phyloP scores from a whole-genome alignment of 2,888 invertebrate genomes.

The Diarsia brunnea region DNA sequence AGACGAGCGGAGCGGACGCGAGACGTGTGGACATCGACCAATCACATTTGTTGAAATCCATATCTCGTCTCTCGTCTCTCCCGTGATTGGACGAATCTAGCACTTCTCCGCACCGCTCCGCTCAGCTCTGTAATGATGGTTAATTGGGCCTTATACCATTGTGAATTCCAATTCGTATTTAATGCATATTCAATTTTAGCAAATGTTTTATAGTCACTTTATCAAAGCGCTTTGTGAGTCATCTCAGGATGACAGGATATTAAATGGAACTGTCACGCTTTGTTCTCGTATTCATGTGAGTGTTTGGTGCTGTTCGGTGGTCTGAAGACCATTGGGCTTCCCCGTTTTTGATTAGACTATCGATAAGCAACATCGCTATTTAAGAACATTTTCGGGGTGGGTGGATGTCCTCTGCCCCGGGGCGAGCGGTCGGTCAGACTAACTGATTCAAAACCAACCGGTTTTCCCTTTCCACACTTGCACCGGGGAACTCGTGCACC shows the following conservation, averaged over 20 bases:
- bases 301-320: neutral
- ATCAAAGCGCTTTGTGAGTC: slow-evolving; percentile 23
- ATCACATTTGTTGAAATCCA: neutral
- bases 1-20: neutral
- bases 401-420: too few relatives aligned
- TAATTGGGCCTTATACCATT: neutral
- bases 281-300: slow-evolving; percentile 8
- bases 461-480: too few relatives aligned
- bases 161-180: slow-evolving; percentile 47
- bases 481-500: too few relatives aligned
- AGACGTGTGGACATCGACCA: neutral
- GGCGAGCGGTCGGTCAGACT: too few relatives aligned
- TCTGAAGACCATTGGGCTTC: neutral
- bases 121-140: neutral
- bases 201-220: slow-evolving; percentile 16
- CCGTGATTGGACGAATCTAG: neutral
- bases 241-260: neutral
- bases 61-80: neutral
- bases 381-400: too few relatives aligned
- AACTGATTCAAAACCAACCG: too few relatives aligned
- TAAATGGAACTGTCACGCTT: neutral
- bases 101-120: neutral
- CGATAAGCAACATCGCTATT: neutral
- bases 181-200: neutral
- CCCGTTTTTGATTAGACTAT: neutral